These are phyloP conservation scores for Periophthalmus magnuspinnatus DNA, from an alignment of 2,797 vertebrate species.

Conservation along the genomic window DNA sequence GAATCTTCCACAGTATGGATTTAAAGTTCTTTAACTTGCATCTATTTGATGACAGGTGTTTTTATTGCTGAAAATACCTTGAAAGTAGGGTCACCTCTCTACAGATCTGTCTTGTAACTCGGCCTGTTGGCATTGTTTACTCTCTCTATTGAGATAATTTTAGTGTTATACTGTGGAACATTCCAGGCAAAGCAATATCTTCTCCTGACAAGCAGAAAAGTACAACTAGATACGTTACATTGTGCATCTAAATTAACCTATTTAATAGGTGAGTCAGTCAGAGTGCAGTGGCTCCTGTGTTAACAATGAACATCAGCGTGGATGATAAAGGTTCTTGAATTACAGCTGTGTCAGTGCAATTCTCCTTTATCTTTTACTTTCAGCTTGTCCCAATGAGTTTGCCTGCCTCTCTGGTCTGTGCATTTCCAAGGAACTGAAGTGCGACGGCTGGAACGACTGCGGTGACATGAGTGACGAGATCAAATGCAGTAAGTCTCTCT, in stretches of 20 bases:
- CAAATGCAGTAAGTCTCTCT: constrained; percentile 72
- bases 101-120: no score
- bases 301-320: constrained; percentile 43
- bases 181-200: not conserved
- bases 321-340: constrained; percentile 14
- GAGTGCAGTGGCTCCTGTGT: not conserved
- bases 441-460: constrained; percentile 85
- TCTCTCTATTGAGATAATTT: no score
- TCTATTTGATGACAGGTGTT: not conserved
- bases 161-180: not conserved
- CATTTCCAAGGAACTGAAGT: constrained; percentile 60
- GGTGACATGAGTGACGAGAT: constrained; percentile 81
- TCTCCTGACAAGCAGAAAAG: not conserved
- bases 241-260: not conserved
- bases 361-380: constrained; percentile 1
- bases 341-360: not conserved
- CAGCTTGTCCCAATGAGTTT: constrained; percentile 78
- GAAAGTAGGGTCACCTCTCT: no score
- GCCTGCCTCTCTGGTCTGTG: constrained; percentile 71
- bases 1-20: not conserved
- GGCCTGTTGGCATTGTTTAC: no score
- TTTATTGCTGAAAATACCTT: not conserved
- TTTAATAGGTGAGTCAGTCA: no score
- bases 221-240: not conserved
- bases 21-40: not conserved